These are phyloP conservation scores for Mus pahari DNA, from an alignment of 2,113 vertebrate species.

Conservation along the genomic window DNA sequence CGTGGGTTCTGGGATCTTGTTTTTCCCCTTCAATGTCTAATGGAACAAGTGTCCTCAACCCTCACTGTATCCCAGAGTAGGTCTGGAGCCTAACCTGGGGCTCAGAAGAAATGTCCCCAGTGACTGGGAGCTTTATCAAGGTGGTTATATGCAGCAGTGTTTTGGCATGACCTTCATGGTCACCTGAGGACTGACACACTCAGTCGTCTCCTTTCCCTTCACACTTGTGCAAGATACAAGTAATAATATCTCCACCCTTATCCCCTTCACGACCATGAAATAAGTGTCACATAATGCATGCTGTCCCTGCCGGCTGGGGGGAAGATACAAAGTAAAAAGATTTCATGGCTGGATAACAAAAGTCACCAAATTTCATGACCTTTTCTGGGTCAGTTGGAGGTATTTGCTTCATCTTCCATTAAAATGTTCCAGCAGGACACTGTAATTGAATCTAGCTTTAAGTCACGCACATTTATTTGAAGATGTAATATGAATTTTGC, in stretches of 20 bases:
- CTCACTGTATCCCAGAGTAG: constrained; percentile 19
- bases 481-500: not conserved
- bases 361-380: constrained; percentile 61
- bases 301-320: not conserved
- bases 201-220: not conserved
- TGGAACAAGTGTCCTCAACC: not conserved
- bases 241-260: not conserved
- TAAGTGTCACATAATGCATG: not conserved
- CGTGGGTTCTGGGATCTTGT: not conserved
- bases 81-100: not conserved
- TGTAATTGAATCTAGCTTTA: constrained; percentile 10
- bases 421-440: constrained; percentile 12
- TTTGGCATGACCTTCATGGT: not conserved
- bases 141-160: not conserved
- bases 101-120: not conserved
- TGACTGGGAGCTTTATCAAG: not conserved
- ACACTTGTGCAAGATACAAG: constrained; percentile 25
- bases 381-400: not conserved
- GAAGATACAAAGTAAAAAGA: not conserved
- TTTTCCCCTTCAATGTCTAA: not conserved
- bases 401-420: constrained; percentile 41
- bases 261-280: not conserved
- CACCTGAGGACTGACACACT: not conserved
- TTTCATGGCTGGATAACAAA: constrained; percentile 36
- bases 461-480: not conserved